Evolutionary conservation across 2,888 invertebrate genomes (phyloP), one percentile per base, ranked within the genome.

Genomic region (Stenurella melanura): DNA sequence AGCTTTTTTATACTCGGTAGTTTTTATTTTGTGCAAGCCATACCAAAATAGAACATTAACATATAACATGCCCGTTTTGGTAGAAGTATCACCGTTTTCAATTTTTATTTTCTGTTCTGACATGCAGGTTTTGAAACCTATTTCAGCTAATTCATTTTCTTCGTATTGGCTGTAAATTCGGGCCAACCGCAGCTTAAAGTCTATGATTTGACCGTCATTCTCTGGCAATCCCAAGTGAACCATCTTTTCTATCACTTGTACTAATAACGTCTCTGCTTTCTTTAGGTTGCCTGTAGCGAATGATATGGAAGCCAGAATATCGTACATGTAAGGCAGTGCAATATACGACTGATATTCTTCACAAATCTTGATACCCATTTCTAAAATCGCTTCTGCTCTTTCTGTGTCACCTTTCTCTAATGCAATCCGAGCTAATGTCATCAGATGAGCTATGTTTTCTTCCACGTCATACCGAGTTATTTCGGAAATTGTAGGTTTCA

Each of bases 41-140:
- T 90, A 91, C 90, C 90, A 91, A 78, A 90, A 91, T 12, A 90
- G 82, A 7, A 88, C 86, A 78, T 90, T 90, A 0, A 90, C 85
- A 78, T 90, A 90, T 4, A 90, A 83, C 80, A 88, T 83, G 18
- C 90, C 89, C 0, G 90, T 90, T 81, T 87, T 87, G 1, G 89
- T 89, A 30, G 89, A 88, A 1, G 86, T 83, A 68, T 88, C 87
- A 3, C 89, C 90, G 26, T 85, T 81, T 4, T 82, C 73, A 34
- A 90, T 87, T 84, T 90, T 90, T 3, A 79, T 76, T 78, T 89
- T 87, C 81, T 90, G 90, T 4, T 85, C 83, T 7, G 85, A 81
- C 38, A 90, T 83, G 79, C 90, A 90, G 38, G 87, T 87, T 77
- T 87, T 87, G 79, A 89, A 90, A n/a, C 90, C 90, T 34, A 89